Evolutionary conservation across 2,113 vertebrate genomes (phyloP).

Genomic region (Platycercus adscitus): DNA sequence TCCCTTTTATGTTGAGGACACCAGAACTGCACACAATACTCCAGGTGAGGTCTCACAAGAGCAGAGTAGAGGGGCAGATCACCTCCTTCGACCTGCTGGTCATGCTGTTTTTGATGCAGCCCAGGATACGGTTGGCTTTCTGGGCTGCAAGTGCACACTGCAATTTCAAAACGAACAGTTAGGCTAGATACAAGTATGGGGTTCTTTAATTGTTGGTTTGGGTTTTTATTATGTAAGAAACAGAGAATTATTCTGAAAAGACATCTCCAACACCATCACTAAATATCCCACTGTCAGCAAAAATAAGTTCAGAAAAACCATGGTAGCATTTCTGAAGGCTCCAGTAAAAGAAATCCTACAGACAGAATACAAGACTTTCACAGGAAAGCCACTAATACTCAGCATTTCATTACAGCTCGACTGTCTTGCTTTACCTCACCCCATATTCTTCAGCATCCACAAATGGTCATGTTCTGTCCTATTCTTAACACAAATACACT

Average conservation of each 20-base stretch:
- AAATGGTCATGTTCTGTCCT: background rate
- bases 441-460: background rate
- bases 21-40: too few species aligned
- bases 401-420: background rate
- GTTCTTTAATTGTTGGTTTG: background rate
- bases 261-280: background rate
- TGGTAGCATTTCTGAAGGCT: background rate
- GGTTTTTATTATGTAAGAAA: background rate
- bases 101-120: too few species aligned
- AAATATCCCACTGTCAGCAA: background rate
- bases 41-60: too few species aligned
- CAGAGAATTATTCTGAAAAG: background rate
- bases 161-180: background rate
- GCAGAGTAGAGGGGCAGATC: too few species aligned
- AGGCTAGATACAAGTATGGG: background rate
- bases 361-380: background rate
- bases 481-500: background rate
- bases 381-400: background rate
- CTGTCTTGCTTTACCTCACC: background rate
- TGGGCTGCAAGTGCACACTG: too few species aligned
- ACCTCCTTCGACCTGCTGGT: too few species aligned
- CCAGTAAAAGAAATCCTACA: background rate
- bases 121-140: too few species aligned
- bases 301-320: background rate
- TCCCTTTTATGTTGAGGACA: too few species aligned